Evolutionary conservation across 2,113 vertebrate genomes (phyloP).

Genomic region (Gorsachius goisagi): DNA sequence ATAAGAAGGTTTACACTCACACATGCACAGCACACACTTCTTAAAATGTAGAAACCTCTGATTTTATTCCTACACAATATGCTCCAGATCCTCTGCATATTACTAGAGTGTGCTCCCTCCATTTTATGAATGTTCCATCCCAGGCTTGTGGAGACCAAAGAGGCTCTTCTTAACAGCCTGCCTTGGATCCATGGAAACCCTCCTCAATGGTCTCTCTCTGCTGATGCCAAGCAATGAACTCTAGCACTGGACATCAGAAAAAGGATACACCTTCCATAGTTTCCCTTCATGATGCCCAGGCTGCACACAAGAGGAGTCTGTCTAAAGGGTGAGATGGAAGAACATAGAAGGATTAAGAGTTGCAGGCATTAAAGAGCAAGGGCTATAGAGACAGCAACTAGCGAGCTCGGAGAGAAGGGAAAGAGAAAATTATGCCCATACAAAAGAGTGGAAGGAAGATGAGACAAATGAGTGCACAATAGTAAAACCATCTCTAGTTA

Average conservation of each 20-base stretch:
- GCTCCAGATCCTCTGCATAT: neutral
- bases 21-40: neutral
- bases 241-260: neutral
- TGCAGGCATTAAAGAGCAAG: neutral
- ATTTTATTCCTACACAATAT: neutral
- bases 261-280: neutral
- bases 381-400: neutral
- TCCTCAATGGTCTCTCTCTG: fast-evolving
- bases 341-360: neutral
- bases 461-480: neutral
- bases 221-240: neutral
- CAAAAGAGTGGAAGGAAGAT: neutral
- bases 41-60: neutral
- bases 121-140: neutral
- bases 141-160: neutral
- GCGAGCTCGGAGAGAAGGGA: neutral
- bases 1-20: neutral
- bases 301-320: neutral
- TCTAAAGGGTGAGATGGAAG: neutral
- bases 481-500: neutral
- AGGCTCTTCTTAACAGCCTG: neutral
- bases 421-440: neutral
- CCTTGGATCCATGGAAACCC: neutral
- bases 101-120: neutral
- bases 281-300: neutral